Evolutionary conservation across 1,140 invertebrate species (phyloP).

Genomic region (Pygmarrhopalites habei): DNA sequence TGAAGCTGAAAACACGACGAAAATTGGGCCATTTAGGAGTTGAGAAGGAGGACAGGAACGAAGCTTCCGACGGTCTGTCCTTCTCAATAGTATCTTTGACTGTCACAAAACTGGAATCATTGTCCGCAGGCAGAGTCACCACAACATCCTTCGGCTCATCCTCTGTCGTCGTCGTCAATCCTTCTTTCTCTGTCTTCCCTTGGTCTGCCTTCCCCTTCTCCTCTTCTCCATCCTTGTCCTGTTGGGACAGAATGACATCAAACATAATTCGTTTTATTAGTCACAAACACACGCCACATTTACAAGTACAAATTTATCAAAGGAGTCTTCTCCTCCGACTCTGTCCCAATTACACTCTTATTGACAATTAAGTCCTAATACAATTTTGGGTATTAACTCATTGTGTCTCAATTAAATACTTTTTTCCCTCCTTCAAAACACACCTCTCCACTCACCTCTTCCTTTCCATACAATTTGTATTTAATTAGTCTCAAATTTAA

Average conservation of each 20-base stretch:
- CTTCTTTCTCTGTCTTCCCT: not conserved
- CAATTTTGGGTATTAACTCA: no score
- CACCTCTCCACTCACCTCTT: no score
- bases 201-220: not conserved
- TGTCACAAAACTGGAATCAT: not conserved
- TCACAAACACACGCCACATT: no score
- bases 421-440: no score
- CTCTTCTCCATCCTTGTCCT: not conserved
- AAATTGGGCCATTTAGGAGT: constrained; percentile 23
- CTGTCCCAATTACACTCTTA: no score
- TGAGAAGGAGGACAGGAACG: constrained; percentile 18
- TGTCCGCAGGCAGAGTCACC: not conserved
- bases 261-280: no score
- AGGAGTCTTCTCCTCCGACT: no score
- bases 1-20: constrained; percentile 21
- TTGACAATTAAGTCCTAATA: no score
- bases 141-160: not conserved
- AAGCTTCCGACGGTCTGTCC: constrained; percentile 5
- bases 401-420: no score
- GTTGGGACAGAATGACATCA: not conserved
- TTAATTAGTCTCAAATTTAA: no score
- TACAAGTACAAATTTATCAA: no score
- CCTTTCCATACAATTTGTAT: no score
- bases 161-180: not conserved
- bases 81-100: not conserved